Percentiles rank a stretch among this genome's conserved stretches.
Conservation (phyloP, 2,888 invertebrate species). For the Euphydryas editha region DNA sequence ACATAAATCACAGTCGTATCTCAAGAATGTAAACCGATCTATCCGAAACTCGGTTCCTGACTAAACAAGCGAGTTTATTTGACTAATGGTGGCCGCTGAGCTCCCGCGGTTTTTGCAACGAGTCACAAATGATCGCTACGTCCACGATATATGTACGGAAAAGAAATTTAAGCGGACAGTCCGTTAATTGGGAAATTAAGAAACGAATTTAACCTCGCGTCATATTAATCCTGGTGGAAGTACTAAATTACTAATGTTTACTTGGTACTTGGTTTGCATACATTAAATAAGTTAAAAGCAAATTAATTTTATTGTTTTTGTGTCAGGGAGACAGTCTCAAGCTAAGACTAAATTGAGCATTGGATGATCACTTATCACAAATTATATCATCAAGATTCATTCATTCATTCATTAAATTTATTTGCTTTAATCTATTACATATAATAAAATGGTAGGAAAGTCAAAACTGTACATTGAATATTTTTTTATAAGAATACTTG, state of each 20-base stretch:
- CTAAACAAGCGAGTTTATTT: conserved; percentile 21
- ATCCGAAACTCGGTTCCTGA: conserved; percentile 9
- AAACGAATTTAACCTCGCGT: conserved; percentile 32
- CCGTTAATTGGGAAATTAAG: conserved; percentile 46
- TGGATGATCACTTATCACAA: too few relatives aligned
- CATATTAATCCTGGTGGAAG: conserved; percentile 16
- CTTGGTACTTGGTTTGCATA: too few relatives aligned
- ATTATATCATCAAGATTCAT: too few relatives aligned
- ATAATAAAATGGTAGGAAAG: too few relatives aligned
- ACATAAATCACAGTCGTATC: conserved; percentile 1
- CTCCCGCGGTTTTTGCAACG: conserved; percentile 33
- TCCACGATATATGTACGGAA: conserved; percentile 29
- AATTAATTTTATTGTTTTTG: too few relatives aligned
- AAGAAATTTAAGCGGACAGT: conserved; percentile 44
- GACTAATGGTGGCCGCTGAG: conserved; percentile 27
- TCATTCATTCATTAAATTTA: too few relatives aligned
- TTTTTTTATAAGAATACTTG: too few relatives aligned
- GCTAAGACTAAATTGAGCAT: too few relatives aligned
- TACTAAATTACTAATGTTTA: neutral
- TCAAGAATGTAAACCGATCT: conserved; percentile 13
- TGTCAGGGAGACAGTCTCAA: too few relatives aligned
- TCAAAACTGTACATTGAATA: too few relatives aligned
- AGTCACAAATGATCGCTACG: conserved; percentile 32
- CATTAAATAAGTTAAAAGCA: too few relatives aligned
- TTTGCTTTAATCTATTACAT: too few relatives aligned